Base-by-base conservation (phyloP, 2,797 vertebrate species). In the Erithacus rubecula region DNA sequence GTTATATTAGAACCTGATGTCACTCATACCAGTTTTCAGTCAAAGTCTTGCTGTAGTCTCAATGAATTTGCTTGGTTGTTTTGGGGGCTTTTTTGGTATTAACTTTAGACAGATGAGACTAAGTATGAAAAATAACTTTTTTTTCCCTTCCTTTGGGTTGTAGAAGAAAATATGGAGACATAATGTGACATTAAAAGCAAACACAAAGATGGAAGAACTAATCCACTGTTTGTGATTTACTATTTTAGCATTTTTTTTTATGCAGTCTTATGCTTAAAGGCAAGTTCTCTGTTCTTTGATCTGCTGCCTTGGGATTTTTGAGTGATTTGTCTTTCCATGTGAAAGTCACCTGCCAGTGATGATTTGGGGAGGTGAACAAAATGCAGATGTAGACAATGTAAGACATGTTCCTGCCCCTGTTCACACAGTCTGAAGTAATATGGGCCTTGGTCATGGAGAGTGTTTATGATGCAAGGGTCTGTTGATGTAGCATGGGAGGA, bases 81-180 rank as follows among this genome's bases (percentile, higher is more conserved):
- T 49, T 16, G 12, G 19, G 5, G 5, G 2, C 0, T 32, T 43
- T 79, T 70, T 79, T 30, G 67, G 27, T 13, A 4, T 79, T 23
- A 39, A 20, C 27, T 89, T 89, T 37, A 55, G 67, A 62, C 4
- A 3, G 20, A 26, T 64, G 15, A 60, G 18, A 44, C 49, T 37
- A 60, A 67, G 11, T 36, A 69, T 2, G 12, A 84, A 52, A 70
- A 70, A 47, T 74, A 87, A 46, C 14, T 51, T 44, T 53, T 63
- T 53, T 51, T 30, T 19, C 4, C 9, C 15, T 70, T 32, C 32
- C 7, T 32, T 87, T 65, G 36, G 5, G 9, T 65, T 81, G 53
- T 60, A 56, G 76, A 90, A 90, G 37, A 74, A 95, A 90, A 89
- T 19, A 17, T 55, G 65, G 81, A 83, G 36, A 47, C 68, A 36